A percentile compares a stretch with the other conserved stretches of the same genome.
Conservation (phyloP, 92 coral and sea anemone genomes). For the Virgularia gustaviana region DNA sequence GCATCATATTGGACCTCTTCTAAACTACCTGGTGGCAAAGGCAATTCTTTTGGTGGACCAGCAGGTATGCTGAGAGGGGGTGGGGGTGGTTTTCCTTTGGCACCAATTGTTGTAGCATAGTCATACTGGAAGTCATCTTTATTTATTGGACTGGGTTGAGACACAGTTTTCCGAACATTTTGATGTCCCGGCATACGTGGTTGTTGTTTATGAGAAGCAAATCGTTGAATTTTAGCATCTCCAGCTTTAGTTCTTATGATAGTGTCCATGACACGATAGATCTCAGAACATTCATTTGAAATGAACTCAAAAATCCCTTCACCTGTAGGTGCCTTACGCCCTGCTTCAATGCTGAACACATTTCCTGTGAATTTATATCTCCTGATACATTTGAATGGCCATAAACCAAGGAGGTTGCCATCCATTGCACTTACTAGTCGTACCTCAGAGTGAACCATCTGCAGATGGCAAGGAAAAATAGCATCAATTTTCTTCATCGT, state of each 20-base stretch:
- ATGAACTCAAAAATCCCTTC: conserved; percentile 82
- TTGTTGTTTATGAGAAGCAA: conserved; percentile 6
- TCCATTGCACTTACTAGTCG: conserved; percentile 76
- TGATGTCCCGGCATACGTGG: neutral
- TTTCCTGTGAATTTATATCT: conserved; percentile 87
- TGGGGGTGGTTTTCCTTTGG: neutral
- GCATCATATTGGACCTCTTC: conserved; percentile 9
- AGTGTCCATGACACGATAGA: conserved; percentile 78
- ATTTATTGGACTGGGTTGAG: neutral
- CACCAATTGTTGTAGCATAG: neutral
- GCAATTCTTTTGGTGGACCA: neutral
- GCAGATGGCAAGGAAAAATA: conserved; percentile 63
- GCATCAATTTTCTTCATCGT: conserved; percentile 75
- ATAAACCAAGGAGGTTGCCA: conserved; percentile 80
- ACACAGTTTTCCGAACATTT: neutral
- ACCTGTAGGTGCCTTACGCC: conserved; percentile 95
- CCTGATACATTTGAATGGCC: conserved; percentile 95
- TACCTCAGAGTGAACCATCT: conserved; percentile 76
- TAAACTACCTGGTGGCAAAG: neutral
- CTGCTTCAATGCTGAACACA: conserved; percentile 86
- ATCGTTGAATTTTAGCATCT: conserved; percentile 1
- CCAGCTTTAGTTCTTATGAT: conserved; percentile 85
- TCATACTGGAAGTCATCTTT: neutral
- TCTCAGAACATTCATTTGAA: conserved; percentile 84
- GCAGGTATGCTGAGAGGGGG: neutral